Percentiles rank a stretch among this genome's conserved stretches.
These are phyloP conservation scores for Lophius piscatorius DNA, from an alignment of 2,113 vertebrate species.

Conservation along the genomic window DNA sequence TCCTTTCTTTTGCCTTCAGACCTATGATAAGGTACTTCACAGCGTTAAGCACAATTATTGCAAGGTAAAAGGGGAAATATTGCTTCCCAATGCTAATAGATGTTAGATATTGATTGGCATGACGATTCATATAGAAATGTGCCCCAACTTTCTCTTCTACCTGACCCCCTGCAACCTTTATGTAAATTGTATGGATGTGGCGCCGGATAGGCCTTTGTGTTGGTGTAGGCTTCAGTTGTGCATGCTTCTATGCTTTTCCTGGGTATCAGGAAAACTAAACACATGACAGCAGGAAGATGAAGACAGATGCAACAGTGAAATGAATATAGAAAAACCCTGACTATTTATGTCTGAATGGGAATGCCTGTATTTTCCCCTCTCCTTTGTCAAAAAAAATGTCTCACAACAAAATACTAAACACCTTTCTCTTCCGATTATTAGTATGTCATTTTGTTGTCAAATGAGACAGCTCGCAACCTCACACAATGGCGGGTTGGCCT, in stretches of 20 bases:
- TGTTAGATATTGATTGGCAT: slow-evolving; percentile 81
- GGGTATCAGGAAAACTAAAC: neutral
- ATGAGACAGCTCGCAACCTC: slow-evolving; percentile 41
- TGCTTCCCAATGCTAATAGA: slow-evolving; percentile 81
- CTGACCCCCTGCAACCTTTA: slow-evolving; percentile 42
- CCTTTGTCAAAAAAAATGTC: slow-evolving; percentile 13
- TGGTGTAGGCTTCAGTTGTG: slow-evolving; percentile 2
- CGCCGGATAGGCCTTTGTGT: slow-evolving; percentile 35
- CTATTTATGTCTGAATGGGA: neutral
- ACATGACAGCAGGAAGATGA: slow-evolving; percentile 7
- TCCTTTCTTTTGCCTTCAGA: slow-evolving; percentile 79
- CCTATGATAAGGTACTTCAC: slow-evolving; percentile 85
- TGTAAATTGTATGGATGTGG: slow-evolving; percentile 48
- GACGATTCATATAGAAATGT: slow-evolving; percentile 58
- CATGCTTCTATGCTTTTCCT: slow-evolving; percentile 27
- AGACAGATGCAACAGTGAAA: neutral
- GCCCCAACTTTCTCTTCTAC: slow-evolving; percentile 63
- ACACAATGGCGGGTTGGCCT: slow-evolving; percentile 54
- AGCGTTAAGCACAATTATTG: slow-evolving; percentile 81
- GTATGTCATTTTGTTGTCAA: slow-evolving; percentile 52
- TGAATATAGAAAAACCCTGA: neutral
- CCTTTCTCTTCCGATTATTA: slow-evolving; percentile 49
- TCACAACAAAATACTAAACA: slow-evolving; percentile 47
- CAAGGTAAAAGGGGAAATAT: slow-evolving; percentile 82
- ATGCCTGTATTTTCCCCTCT: neutral